These are phyloP conservation scores for Rhogogaster chlorosoma DNA, from an alignment of 2,888 invertebrate genomes.

Conservation along the genomic window DNA sequence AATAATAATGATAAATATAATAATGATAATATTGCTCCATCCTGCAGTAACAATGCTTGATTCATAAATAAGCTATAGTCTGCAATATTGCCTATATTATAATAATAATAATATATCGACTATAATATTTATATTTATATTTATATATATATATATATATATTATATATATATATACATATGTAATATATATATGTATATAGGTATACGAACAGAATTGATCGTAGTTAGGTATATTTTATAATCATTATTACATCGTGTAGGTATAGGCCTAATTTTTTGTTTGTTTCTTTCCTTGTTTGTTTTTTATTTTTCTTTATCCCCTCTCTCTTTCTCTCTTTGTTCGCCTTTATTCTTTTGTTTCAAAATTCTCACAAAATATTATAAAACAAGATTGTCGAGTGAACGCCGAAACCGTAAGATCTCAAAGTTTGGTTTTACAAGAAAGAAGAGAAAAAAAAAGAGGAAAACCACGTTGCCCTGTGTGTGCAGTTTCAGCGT, in stretches of 20 bases:
- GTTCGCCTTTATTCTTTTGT: slow-evolving; percentile 50
- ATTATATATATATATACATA: not conserved
- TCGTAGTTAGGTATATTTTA: not conserved
- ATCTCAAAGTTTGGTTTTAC: not conserved
- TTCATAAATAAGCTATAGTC: slow-evolving; percentile 42
- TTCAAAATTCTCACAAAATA: slow-evolving; percentile 52
- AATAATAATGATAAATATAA: not conserved
- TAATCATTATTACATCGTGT: not conserved
- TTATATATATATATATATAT: not conserved
- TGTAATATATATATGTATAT: not conserved
- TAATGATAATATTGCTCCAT: slow-evolving; percentile 52
- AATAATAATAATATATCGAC: slow-evolving; percentile 1
- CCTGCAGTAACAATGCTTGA: slow-evolving; percentile 46
- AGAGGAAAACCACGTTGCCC: not conserved
- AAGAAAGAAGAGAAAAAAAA: not conserved
- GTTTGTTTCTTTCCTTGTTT: no score
- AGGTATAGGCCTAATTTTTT: not conserved
- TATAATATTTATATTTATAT: not conserved
- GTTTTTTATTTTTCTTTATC: not conserved
- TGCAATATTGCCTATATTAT: slow-evolving; percentile 19
- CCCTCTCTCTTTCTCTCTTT: not conserved
- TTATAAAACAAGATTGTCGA: not conserved
- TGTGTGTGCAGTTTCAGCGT: not conserved
- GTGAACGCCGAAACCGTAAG: not conserved
- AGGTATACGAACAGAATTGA: not conserved